Conservation (phyloP, 2,113 vertebrate species). For the Dipodomys stephensi region DNA sequence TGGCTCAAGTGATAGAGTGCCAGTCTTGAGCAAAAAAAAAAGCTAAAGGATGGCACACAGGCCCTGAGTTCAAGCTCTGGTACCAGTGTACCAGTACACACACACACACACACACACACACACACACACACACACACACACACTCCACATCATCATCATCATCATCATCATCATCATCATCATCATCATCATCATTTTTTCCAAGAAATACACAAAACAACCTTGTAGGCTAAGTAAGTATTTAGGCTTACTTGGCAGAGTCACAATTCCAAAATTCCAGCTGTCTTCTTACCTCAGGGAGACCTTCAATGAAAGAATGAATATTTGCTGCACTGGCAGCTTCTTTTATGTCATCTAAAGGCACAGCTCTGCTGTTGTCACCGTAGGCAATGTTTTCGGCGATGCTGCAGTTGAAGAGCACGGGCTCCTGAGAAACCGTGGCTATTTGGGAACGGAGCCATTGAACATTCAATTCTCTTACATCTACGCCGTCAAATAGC, state of each 20-base stretch:
- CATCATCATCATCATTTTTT: too few species aligned
- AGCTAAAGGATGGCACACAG: too few species aligned
- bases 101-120: too few species aligned
- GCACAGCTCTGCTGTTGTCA: constrained; percentile 74
- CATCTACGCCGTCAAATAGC: constrained; percentile 79
- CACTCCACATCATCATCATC: too few species aligned
- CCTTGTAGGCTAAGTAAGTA: neutral
- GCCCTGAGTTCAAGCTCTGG: too few species aligned
- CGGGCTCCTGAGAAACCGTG: constrained; percentile 81
- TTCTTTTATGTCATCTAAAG: constrained; percentile 80
- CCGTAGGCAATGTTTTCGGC: constrained; percentile 84
- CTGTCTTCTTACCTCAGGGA: constrained; percentile 79
- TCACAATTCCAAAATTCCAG: constrained; percentile 9
- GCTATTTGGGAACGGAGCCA: constrained; percentile 82
- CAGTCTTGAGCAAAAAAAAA: too few species aligned
- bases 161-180: too few species aligned
- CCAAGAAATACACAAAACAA: neutral
- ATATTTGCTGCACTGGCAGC: constrained; percentile 81
- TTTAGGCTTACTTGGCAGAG: neutral
- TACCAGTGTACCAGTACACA: too few species aligned
- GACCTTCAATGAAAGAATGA: constrained; percentile 80
- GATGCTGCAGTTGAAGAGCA: constrained; percentile 84
- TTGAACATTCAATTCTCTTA: constrained; percentile 74
- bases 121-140: too few species aligned
- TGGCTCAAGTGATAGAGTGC: too few species aligned